Conservation (phyloP, 1,140 invertebrate genomes). For the Choristoneura fumiferana region DNA sequence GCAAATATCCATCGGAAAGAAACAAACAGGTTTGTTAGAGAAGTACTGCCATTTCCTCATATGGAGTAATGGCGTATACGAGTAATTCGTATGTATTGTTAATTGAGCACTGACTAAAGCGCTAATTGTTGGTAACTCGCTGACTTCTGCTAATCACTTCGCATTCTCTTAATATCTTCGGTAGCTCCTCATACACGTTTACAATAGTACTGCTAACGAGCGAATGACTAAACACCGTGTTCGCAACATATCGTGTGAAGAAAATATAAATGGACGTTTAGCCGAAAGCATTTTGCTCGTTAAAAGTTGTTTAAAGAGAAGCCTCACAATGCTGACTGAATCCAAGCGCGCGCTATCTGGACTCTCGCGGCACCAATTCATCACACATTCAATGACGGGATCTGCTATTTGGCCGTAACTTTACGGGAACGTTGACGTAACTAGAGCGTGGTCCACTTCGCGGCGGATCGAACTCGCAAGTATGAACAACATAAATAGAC, state of each 20-base stretch:
- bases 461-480: neutral
- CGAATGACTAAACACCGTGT: neutral
- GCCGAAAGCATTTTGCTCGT: neutral
- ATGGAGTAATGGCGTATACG: constrained; percentile 25
- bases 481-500: neutral
- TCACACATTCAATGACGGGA: no score
- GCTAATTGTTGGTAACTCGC: constrained; percentile 45
- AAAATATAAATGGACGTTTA: neutral
- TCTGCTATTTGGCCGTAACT: neutral
- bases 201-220: constrained; percentile 7
- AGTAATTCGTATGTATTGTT: constrained; percentile 39
- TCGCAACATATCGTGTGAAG: neutral
- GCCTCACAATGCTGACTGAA: no score
- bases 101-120: constrained; percentile 35
- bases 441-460: constrained; percentile 12
- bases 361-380: no score
- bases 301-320: neutral
- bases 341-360: no score
- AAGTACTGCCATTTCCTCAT: constrained; percentile 39
- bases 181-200: neutral
- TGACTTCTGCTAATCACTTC: constrained; percentile 40
- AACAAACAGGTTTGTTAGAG: constrained; percentile 29
- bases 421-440: constrained; percentile 4
- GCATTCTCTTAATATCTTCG: constrained; percentile 34
- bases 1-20: constrained; percentile 1